Conservation (phyloP, 2,888 invertebrate species). For the Ormyrus thymus region DNA sequence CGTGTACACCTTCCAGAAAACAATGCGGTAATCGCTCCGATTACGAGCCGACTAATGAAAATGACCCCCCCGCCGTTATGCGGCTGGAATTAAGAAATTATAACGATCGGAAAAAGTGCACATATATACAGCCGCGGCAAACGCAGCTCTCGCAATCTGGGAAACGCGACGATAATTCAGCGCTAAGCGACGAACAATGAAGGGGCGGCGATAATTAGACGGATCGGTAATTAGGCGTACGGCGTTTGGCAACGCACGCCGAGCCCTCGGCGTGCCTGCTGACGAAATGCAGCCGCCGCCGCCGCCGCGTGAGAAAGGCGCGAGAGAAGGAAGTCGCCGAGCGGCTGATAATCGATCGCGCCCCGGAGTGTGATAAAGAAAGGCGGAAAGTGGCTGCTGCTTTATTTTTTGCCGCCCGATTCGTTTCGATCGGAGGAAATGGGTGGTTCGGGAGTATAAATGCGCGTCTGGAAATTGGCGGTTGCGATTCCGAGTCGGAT, state of each 20-base stretch:
- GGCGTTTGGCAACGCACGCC: constrained; percentile 49
- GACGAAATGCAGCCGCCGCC: constrained; percentile 15
- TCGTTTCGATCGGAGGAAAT: too few relatives aligned
- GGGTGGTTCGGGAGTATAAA: too few relatives aligned
- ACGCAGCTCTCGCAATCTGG: neutral
- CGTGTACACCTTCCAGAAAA: neutral
- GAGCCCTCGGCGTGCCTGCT: neutral
- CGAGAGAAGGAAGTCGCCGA: neutral
- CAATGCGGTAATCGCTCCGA: constrained; percentile 23
- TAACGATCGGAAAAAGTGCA: neutral
- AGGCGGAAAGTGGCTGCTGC: neutral
- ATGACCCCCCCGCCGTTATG: neutral
- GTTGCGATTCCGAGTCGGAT: too few relatives aligned
- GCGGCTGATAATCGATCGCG: constrained; percentile 23
- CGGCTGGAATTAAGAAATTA: too few relatives aligned
- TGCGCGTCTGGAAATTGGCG: too few relatives aligned
- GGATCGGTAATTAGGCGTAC: constrained; percentile 55
- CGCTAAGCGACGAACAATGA: constrained; percentile 29
- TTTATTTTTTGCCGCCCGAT: neutral
- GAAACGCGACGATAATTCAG: constrained; percentile 5
- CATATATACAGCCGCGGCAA: too few relatives aligned
- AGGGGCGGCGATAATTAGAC: constrained; percentile 51
- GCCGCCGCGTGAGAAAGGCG: constrained; percentile 35
- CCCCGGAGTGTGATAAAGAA: neutral
- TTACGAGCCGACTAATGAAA: constrained; percentile 2